Evolutionary conservation across 2,113 vertebrate species (phyloP).

Genomic region (Oryzias melastigma): DNA sequence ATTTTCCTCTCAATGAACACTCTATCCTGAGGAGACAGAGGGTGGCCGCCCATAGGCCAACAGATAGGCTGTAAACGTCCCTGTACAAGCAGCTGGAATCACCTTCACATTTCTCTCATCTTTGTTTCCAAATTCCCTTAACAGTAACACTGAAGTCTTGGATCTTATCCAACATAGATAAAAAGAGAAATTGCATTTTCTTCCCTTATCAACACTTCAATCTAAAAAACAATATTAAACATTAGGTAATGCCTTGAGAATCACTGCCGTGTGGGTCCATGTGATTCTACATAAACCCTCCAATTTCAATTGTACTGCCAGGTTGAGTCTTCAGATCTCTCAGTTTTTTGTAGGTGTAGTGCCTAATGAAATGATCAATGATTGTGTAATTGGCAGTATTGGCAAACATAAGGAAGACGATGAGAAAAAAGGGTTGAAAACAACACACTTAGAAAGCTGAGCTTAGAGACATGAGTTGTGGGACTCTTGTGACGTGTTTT

Average conservation of each 20-base stretch:
- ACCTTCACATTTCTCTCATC: constrained; percentile 21
- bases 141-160: constrained; percentile 1
- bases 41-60: constrained; percentile 40
- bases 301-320: neutral
- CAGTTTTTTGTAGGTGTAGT: constrained; percentile 8
- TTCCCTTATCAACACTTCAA: constrained; percentile 29
- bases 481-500: too few relatives aligned
- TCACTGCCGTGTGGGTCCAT: constrained; percentile 14
- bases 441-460: too few relatives aligned
- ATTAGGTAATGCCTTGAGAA: neutral
- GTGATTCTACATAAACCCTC: constrained; percentile 11
- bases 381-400: constrained; percentile 25
- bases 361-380: constrained; percentile 25
- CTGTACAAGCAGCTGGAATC: constrained; percentile 28
- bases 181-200: constrained; percentile 26
- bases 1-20: constrained; percentile 70
- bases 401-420: constrained; percentile 21
- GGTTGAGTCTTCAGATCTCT: constrained; percentile 10
- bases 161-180: constrained; percentile 10
- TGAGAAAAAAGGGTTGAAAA: neutral
- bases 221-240: constrained; percentile 12
- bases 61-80: constrained; percentile 41
- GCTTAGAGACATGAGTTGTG: too few relatives aligned
- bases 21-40: constrained; percentile 61
- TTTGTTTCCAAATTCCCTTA: constrained; percentile 16